These are phyloP conservation scores for Pseudomyrmex pallidus DNA, from an alignment of 1,140 invertebrate species.

Conservation along the genomic window DNA sequence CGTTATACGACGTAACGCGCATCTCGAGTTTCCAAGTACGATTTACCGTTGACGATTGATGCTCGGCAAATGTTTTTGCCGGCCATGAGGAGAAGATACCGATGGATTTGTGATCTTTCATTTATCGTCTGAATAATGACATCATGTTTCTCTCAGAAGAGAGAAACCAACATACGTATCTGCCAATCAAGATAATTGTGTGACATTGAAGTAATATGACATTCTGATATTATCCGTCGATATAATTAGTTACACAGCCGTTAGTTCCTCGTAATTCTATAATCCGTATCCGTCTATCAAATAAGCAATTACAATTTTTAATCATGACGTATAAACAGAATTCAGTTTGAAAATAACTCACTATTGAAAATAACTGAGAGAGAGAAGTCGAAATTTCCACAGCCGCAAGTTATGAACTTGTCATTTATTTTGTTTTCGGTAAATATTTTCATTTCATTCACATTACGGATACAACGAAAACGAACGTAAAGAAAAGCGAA, in stretches of 20 bases:
- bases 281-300: slow-evolving; percentile 10
- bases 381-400: not conserved
- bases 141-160: slow-evolving; percentile 13
- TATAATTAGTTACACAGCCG: slow-evolving; percentile 4
- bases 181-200: slow-evolving; percentile 26
- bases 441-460: not conserved
- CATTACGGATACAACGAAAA: no score
- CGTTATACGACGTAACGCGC: slow-evolving; percentile 33
- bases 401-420: not conserved
- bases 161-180: slow-evolving; percentile 16
- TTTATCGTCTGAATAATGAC: slow-evolving; percentile 33
- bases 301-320: not conserved
- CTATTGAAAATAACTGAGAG: not conserved
- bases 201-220: slow-evolving; percentile 7
- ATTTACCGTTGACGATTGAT: slow-evolving; percentile 66
- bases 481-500: no score
- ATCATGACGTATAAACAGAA: not conserved
- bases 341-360: not conserved
- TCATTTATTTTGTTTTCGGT: not conserved
- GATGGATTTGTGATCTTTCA: slow-evolving; percentile 61
- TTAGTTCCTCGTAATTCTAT: slow-evolving; percentile 1
- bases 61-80: slow-evolving; percentile 51
- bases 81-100: slow-evolving; percentile 42
- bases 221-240: slow-evolving; percentile 3
- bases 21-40: slow-evolving; percentile 64